Base-by-base conservation (phyloP, 2,797 vertebrate species). In the Tenualosa thibaudeaui region DNA sequence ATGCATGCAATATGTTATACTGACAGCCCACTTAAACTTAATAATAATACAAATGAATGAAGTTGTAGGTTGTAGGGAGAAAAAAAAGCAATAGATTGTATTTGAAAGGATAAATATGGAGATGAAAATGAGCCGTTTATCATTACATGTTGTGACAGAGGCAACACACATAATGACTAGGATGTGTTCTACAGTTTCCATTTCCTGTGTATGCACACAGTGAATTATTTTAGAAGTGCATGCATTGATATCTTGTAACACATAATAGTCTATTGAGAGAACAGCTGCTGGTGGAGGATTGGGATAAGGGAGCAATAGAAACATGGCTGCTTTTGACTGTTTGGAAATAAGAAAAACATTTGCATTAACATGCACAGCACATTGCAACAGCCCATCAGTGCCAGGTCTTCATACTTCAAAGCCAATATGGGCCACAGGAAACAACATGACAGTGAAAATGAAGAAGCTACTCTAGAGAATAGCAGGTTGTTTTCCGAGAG, bases 321-420 rank as follows among this genome's bases (percentile, higher is more conserved):
- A 89, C 84, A 81, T 82, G 62, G 17, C 26, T 40, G 56, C 85
- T 88, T 88, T 87, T 83, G 68, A 26, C 31, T 89, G 85, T 89
- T 88, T 82, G 88, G 24, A 75, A 43, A 89, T 81, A 87, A 88
- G 92, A 89, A 92, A 92, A 93, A 89, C 90, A 85, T 81, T 81
- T 15, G 68, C 84, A 91, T 95, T 92, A 94, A 88, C 89, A 94
- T 94, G 91, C 92, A 53, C 24, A 62, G 90, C 90, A 87, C 90
- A 87, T 43, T 24, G 89, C 86, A 86, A 88, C 60, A 60, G 84
- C 86, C 87, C 90, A 92, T 90, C 92, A 86, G 86, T 92, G 88
- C 89, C 93, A 90, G 90, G 90, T 92, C 90, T 90, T 86, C 26
- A 86, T 83, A 90, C 92, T 93, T 91, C 89, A 93, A 93, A 93